A percentile compares a stretch with the other conserved stretches of the same genome.
These are phyloP conservation scores for Schizotus pectinicornis DNA, from an alignment of 2,888 invertebrate species.

Conservation along the genomic window DNA sequence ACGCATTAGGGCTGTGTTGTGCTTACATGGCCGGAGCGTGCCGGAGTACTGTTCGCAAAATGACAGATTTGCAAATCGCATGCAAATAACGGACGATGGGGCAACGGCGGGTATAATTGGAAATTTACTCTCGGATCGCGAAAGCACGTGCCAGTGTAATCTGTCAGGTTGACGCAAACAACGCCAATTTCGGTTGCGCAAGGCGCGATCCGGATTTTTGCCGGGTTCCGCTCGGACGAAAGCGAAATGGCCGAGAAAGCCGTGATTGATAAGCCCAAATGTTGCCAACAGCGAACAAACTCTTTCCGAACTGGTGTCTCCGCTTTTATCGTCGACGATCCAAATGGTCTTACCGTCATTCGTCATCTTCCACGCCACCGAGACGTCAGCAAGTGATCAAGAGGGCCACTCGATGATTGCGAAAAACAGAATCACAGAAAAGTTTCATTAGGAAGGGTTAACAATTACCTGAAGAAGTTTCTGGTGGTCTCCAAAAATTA, in stretches of 20 bases:
- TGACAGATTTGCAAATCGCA: slow-evolving; percentile 26
- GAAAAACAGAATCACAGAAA: no score
- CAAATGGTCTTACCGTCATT: neutral
- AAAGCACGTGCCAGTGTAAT: slow-evolving; percentile 29
- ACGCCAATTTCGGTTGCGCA: slow-evolving; percentile 22
- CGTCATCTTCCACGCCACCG: slow-evolving; percentile 3
- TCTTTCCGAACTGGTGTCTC: neutral
- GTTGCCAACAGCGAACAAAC: neutral
- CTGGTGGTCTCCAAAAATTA: no score
- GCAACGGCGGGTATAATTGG: slow-evolving; percentile 25
- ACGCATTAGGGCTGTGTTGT: slow-evolving; percentile 27
- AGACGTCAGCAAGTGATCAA: no score
- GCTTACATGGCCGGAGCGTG: no score
- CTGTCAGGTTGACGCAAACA: slow-evolving; percentile 20
- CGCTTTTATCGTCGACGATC: neutral
- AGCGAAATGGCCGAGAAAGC: no score
- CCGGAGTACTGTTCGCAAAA: no score
- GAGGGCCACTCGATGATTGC: no score
- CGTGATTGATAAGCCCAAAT: neutral
- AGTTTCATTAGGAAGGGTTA: no score
- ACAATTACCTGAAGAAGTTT: no score
- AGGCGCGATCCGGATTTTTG: neutral
- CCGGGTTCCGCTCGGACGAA: no score
- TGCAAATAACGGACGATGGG: slow-evolving; percentile 22
- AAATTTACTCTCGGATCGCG: slow-evolving; percentile 7